Base-by-base conservation (phyloP, 2,797 vertebrate species). In the Knipowitschia caucasica region DNA sequence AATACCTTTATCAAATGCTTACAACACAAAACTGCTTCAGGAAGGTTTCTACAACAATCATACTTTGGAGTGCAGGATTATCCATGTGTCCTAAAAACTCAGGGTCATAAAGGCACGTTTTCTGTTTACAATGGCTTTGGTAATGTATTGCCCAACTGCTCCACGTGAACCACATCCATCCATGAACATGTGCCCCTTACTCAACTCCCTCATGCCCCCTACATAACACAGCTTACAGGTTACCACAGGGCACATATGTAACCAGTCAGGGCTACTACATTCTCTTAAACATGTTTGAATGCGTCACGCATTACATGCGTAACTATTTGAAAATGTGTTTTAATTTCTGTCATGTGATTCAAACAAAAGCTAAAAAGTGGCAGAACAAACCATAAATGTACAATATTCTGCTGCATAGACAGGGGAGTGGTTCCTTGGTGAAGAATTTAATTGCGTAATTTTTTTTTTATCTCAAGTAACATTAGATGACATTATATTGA, bases 131-230 rank as follows among this genome's bases (percentile, higher is more conserved):
- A 21, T 23, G 44, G 12, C 21, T n/a, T 43, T 25, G 6, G 17
- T 29, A 25, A 46, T 24, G 30, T 39, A 34, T 58, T 40, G 29
- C 27, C 1, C 29, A 15, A 21, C 49, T 46, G 7, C 6, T 35
- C n/a, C 52, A 73, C 24, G 6, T 64, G 59, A 47, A 5, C 12
- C 11, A 8, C 3, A 14, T 18, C 10, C 21, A 17, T 17, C 9
- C n/a, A 3, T 12, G 27, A 50, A 14, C 25, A n/a, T 6, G 24
- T 15, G 10, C 24, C 20, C 40, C 24, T 67, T 31, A 60, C 39
- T 35, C 38, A 35, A 27, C 24, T 20, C 36, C 24, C 24, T 15
- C 4, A 26, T 57, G 36, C n/a, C 34, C 54, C 20, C 25, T 29
- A 17, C 43, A 11, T 29, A 29, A 45, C 25, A 17, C 15, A 1